Evolutionary conservation across 2,113 vertebrate species (phyloP).

Genomic region (Verasper variegatus): DNA sequence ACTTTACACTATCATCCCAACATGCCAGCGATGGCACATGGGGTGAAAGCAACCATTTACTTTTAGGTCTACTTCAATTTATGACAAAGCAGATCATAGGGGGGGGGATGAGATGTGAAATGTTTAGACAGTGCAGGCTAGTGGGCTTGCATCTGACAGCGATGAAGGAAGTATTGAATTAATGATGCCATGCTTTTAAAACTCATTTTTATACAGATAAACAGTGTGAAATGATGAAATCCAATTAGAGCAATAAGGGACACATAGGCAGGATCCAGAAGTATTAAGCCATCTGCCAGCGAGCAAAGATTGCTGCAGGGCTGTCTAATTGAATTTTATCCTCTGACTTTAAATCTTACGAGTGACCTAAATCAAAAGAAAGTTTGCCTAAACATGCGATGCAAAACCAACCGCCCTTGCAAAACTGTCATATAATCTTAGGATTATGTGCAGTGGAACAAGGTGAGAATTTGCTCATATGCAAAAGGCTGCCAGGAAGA

Average conservation of each 20-base stretch:
- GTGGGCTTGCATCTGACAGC: constrained; percentile 64
- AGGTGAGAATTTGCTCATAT: constrained; percentile 56
- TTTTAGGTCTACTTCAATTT: constrained; percentile 62
- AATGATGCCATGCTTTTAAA: constrained; percentile 64
- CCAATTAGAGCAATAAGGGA: constrained; percentile 72
- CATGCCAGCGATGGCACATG: constrained; percentile 33
- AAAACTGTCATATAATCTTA: constrained; percentile 69
- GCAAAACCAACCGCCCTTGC: constrained; percentile 49
- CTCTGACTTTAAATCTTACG: constrained; percentile 59
- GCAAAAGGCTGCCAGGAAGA: constrained; percentile 43
- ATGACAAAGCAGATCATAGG: constrained; percentile 50
- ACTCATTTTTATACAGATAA: constrained; percentile 51
- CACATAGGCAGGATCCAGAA: constrained; percentile 52
- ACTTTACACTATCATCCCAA: constrained; percentile 39
- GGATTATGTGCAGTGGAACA: constrained; percentile 42
- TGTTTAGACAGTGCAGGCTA: constrained; percentile 64
- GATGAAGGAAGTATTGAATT: constrained; percentile 64
- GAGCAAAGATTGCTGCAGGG: constrained; percentile 66
- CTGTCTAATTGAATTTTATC: constrained; percentile 75
- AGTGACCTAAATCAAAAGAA: constrained; percentile 73
- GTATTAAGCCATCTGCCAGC: constrained; percentile 73
- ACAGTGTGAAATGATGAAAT: constrained; percentile 69
- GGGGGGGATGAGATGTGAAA: constrained; percentile 53
- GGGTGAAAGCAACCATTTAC: constrained; percentile 52
- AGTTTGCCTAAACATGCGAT: constrained; percentile 61